Percentiles rank a stretch among this genome's conserved stretches.
Evolutionary conservation across 2,797 vertebrate species (phyloP).

Genomic region (Protosalanx chinensis): DNA sequence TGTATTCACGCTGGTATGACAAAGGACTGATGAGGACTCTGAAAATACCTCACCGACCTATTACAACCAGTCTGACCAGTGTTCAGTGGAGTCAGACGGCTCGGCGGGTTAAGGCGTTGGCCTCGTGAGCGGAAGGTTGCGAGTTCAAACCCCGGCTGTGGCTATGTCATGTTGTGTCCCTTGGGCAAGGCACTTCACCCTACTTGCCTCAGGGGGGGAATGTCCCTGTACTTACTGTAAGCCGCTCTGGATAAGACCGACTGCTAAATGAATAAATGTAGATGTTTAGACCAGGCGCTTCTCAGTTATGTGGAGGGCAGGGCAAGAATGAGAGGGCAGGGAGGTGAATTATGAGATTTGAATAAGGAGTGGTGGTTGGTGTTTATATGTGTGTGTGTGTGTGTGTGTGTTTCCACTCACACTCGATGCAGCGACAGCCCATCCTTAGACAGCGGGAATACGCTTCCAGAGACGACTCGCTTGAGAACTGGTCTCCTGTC

Average conservation of each 20-base stretch:
- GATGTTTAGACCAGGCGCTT: background rate
- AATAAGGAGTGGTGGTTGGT: background rate
- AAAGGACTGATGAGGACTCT: background rate
- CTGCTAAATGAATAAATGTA: background rate
- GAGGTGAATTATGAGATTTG: slow-evolving; percentile 17
- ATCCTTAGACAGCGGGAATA: slow-evolving; percentile 96
- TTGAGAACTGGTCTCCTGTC: slow-evolving; percentile 98
- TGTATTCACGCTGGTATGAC: no score
- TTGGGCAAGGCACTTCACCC: no score
- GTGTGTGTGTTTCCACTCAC: slow-evolving; percentile 71
- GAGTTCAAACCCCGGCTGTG: no score
- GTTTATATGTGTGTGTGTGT: background rate
- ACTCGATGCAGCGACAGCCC: slow-evolving; percentile 97
- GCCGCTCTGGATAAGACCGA: no score
- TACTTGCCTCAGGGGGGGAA: no score
- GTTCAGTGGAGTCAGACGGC: background rate
- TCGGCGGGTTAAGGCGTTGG: no score
- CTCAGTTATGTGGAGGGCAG: no score
- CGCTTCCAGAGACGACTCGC: slow-evolving; percentile 97
- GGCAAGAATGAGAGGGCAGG: background rate
- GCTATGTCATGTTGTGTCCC: no score
- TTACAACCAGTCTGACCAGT: slow-evolving; percentile 52
- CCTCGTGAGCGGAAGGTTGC: no score
- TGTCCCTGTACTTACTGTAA: no score
- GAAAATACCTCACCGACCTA: background rate